These are phyloP conservation scores for Glyptemys insculpta DNA, from an alignment of 2,797 vertebrate genomes.

Conservation along the genomic window DNA sequence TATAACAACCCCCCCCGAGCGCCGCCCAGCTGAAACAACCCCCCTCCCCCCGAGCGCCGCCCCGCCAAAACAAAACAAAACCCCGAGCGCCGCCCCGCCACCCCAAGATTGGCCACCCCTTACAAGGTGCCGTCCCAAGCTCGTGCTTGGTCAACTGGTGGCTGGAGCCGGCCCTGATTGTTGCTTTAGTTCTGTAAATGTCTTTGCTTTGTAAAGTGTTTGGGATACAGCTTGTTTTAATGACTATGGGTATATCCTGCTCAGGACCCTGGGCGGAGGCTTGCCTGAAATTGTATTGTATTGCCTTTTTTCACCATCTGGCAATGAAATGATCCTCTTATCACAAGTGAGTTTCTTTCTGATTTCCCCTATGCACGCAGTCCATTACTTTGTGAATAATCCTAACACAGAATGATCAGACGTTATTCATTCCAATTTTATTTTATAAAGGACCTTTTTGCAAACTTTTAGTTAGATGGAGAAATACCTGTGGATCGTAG, in stretches of 20 bases:
- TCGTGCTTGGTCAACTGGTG: too few relatives aligned
- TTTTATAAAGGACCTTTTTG: background rate
- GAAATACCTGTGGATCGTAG: conserved; percentile 77
- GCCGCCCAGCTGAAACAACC: too few relatives aligned
- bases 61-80: too few relatives aligned
- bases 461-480: conserved; percentile 22
- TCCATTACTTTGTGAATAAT: background rate
- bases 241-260: background rate
- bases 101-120: too few relatives aligned
- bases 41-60: too few relatives aligned
- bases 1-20: too few relatives aligned
- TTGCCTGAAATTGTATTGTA: background rate
- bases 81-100: too few relatives aligned
- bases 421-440: background rate
- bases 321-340: background rate
- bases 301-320: background rate
- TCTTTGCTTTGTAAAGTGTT: background rate
- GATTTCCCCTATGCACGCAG: background rate
- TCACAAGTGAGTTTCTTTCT: background rate
- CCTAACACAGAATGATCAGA: background rate
- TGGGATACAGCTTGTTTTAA: background rate
- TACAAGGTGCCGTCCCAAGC: too few relatives aligned
- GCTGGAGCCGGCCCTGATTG: background rate
- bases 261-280: background rate
- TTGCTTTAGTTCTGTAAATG: background rate